These are phyloP conservation scores for Onychomys torridus DNA, from an alignment of 2,797 vertebrate genomes.

Conservation along the genomic window DNA sequence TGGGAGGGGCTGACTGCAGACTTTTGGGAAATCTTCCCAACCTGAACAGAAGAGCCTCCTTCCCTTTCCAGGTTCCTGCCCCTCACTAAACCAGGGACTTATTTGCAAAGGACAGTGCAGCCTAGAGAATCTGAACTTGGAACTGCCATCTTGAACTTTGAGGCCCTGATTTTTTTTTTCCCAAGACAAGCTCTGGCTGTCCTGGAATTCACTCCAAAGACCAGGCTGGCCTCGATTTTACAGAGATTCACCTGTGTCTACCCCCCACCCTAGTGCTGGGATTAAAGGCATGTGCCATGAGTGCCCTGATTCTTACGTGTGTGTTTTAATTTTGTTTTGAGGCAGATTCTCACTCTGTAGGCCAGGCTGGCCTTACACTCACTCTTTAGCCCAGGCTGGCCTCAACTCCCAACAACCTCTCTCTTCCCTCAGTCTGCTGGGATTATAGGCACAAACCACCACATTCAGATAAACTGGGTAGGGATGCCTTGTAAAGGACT, in stretches of 20 bases:
- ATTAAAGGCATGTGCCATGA: neutral
- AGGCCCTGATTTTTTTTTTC: neutral
- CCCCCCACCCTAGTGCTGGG: neutral
- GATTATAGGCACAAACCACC: neutral
- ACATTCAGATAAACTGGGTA: neutral
- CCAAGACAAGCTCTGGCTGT: neutral
- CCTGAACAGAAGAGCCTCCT: neutral
- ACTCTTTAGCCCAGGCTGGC: neutral
- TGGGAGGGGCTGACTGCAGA: neutral
- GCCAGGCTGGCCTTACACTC: neutral
- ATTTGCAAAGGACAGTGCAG: neutral
- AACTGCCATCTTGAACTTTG: neutral
- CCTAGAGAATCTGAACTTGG: neutral
- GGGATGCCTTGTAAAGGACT: neutral
- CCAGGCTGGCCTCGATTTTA: neutral
- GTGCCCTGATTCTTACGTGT: neutral
- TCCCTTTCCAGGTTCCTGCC: neutral
- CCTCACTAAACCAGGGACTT: neutral
- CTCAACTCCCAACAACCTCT: neutral
- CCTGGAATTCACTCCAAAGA: neutral
- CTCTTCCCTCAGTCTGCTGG: neutral
- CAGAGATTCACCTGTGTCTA: neutral
- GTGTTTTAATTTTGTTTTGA: slow-evolving; percentile 9
- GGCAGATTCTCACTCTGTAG: neutral
- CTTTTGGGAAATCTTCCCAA: slow-evolving; percentile 26